These are phyloP conservation scores for Timandra comae DNA, from an alignment of 2,888 invertebrate species.

Conservation along the genomic window DNA sequence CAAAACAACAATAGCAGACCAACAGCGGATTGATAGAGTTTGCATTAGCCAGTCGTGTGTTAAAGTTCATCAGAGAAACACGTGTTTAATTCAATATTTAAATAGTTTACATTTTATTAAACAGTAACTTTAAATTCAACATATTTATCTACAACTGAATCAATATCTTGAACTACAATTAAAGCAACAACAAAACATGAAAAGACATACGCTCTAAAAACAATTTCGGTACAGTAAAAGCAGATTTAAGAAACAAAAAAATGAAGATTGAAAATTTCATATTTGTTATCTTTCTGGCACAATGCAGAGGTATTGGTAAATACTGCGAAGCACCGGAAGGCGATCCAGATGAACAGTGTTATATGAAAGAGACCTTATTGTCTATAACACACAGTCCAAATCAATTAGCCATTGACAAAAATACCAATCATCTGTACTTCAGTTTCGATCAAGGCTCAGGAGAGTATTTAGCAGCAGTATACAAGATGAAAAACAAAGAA, in stretches of 20 bases:
- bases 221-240: too few relatives aligned
- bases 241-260: conserved; percentile 7
- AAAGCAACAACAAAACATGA: too few relatives aligned
- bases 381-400: conserved; percentile 53
- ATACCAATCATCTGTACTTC: conserved; percentile 49
- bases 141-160: too few relatives aligned
- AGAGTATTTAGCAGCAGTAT: conserved; percentile 48
- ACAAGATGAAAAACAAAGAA: conserved; percentile 42
- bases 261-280: conserved; percentile 11
- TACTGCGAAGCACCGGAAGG: conserved; percentile 39
- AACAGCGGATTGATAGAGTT: too few relatives aligned
- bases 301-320: conserved; percentile 14
- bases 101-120: too few relatives aligned
- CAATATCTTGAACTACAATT: too few relatives aligned
- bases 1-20: too few relatives aligned
- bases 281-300: conserved; percentile 15
- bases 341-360: conserved; percentile 42
- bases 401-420: conserved; percentile 49
- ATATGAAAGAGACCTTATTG: conserved; percentile 43
- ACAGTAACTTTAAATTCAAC: too few relatives aligned
- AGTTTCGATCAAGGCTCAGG: conserved; percentile 59
- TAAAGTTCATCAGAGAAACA: too few relatives aligned
- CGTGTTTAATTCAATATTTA: too few relatives aligned
- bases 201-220: too few relatives aligned
- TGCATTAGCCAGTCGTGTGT: too few relatives aligned